Percentiles rank a stretch among this genome's conserved stretches.
These are phyloP conservation scores for Delphinapterus leucas DNA, from an alignment of 2,113 vertebrate species.

Conservation along the genomic window DNA sequence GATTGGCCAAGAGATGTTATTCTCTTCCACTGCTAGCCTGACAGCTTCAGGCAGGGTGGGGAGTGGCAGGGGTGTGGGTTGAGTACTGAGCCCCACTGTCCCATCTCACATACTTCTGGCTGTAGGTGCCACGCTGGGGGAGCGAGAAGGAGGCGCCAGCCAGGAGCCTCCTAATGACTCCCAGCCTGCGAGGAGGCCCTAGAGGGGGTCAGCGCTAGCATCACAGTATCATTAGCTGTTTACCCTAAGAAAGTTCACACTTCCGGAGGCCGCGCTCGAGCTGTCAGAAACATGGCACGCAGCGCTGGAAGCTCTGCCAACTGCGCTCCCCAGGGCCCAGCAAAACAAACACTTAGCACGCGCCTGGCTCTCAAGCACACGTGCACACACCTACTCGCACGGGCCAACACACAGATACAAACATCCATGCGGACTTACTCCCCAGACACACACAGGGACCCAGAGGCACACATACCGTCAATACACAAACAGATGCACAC, in stretches of 20 bases:
- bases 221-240: slow-evolving; percentile 72
- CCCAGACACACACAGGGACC: not conserved
- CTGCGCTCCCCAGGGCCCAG: slow-evolving; percentile 56
- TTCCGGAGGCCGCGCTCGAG: slow-evolving; percentile 38
- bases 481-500: not conserved
- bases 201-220: slow-evolving; percentile 21
- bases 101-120: not conserved
- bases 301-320: slow-evolving; percentile 55
- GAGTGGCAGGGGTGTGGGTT: not conserved
- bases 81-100: not conserved
- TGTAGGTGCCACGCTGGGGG: not conserved
- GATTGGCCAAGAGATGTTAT: not conserved
- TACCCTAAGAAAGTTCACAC: slow-evolving; percentile 75
- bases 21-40: not conserved
- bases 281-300: slow-evolving; percentile 61
- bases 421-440: not conserved
- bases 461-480: not conserved
- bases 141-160: not conserved
- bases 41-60: not conserved
- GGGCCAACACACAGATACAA: not conserved
- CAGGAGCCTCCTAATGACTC: slow-evolving; percentile 12
- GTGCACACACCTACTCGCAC: slow-evolving; percentile 4
- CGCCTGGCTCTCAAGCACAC: slow-evolving; percentile 25
- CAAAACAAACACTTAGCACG: slow-evolving; percentile 74
- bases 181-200: not conserved